Conservation (phyloP, 2,113 vertebrate genomes). For the Isurus oxyrinchus region DNA sequence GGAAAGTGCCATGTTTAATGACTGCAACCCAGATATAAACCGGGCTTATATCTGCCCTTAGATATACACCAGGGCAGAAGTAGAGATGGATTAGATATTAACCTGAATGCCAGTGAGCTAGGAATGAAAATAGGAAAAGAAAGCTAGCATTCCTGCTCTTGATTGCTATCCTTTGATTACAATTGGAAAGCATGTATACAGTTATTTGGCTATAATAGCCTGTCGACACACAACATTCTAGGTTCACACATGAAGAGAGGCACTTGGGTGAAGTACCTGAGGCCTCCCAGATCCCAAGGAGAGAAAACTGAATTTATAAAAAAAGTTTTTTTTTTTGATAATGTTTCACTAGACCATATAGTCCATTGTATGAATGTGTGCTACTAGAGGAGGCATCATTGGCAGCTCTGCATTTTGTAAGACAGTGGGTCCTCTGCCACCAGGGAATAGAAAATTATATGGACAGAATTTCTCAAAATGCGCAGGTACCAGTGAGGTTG, state of each 20-base stretch:
- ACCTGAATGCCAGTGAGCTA: neutral
- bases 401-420: neutral
- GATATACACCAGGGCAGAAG: neutral
- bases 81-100: neutral
- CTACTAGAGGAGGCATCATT: neutral
- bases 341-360: neutral
- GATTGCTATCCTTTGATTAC: neutral
- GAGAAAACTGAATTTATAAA: neutral
- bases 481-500: neutral
- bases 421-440: neutral
- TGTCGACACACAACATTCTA: neutral
- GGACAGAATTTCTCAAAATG: neutral
- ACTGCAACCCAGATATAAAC: neutral
- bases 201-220: neutral
- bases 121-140: neutral
- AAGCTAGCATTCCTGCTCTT: neutral
- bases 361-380: neutral
- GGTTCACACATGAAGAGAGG: neutral
- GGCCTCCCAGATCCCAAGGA: neutral
- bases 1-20: constrained; percentile 12
- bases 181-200: neutral
- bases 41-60: too few species aligned
- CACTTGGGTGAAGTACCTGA: neutral
- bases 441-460: neutral
- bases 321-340: neutral